Conservation (phyloP, 2,797 vertebrate species). For the Mormyrus hasselquistii region DNA sequence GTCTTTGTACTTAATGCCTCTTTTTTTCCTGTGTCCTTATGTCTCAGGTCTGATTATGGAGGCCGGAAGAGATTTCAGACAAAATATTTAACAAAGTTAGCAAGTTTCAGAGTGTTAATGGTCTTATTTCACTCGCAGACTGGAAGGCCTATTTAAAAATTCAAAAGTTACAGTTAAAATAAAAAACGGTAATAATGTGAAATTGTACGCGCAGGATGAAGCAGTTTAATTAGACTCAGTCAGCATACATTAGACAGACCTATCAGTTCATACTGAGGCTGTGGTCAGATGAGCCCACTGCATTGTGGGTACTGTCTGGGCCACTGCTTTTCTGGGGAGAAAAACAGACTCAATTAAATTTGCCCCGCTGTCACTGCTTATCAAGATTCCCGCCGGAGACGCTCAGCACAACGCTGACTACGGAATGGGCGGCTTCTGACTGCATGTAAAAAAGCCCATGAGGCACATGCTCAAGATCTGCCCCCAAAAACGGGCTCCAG, state of each 20-base stretch:
- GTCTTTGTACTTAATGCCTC: neutral
- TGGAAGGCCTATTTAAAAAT: neutral
- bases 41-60: neutral
- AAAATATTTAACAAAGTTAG: neutral
- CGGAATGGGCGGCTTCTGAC: neutral
- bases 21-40: no score
- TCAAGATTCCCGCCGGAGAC: neutral
- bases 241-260: neutral
- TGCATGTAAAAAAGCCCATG: neutral
- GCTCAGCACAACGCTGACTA: neutral
- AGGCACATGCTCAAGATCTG: neutral
- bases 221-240: neutral
- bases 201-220: neutral
- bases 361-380: conserved; percentile 2
- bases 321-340: neutral
- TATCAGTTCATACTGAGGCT: neutral
- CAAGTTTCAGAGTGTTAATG: neutral
- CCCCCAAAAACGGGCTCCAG: neutral
- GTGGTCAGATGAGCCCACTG: neutral
- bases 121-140: neutral
- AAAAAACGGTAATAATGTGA: neutral
- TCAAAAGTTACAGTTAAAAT: neutral
- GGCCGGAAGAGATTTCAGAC: neutral
- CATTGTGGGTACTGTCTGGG: neutral
- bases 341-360: conserved; percentile 9